Conservation (phyloP, 2,888 invertebrate genomes). For the Polyommatus iphigenia region DNA sequence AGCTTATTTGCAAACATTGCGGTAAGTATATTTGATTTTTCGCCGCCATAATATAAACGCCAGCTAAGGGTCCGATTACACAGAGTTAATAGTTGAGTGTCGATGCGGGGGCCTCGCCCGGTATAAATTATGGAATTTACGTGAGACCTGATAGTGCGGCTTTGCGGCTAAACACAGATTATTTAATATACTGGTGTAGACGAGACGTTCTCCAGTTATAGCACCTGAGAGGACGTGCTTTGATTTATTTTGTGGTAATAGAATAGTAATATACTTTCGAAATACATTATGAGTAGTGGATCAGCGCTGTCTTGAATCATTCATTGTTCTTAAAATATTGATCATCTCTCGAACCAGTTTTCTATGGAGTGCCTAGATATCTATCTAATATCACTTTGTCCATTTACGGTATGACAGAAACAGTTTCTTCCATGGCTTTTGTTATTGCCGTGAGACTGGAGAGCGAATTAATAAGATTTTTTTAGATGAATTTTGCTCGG, state of each 20-base stretch:
- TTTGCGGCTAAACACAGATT: constrained; percentile 17
- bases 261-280: not conserved
- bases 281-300: not conserved
- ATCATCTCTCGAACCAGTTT: constrained; percentile 6
- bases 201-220: not conserved
- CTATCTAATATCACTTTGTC: constrained; percentile 11
- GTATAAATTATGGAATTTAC: constrained; percentile 51
- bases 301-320: not conserved
- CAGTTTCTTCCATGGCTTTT: constrained; percentile 28
- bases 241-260: too few relatives aligned
- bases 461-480: constrained; percentile 4
- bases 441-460: constrained; percentile 12
- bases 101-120: constrained; percentile 43
- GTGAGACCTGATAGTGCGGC: constrained; percentile 43
- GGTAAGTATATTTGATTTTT: not conserved
- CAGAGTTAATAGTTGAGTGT: constrained; percentile 34
- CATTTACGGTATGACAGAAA: constrained; percentile 26
- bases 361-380: constrained; percentile 9
- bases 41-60: not conserved
- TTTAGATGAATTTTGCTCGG: not conserved
- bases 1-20: not conserved
- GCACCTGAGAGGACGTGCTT: too few relatives aligned
- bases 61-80: constrained; percentile 14
- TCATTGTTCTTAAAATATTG: constrained; percentile 17
- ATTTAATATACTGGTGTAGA: constrained; percentile 19